phyloP scores from a whole-genome alignment of 2,888 invertebrate species.

The Eucriotettix oculatus region DNA sequence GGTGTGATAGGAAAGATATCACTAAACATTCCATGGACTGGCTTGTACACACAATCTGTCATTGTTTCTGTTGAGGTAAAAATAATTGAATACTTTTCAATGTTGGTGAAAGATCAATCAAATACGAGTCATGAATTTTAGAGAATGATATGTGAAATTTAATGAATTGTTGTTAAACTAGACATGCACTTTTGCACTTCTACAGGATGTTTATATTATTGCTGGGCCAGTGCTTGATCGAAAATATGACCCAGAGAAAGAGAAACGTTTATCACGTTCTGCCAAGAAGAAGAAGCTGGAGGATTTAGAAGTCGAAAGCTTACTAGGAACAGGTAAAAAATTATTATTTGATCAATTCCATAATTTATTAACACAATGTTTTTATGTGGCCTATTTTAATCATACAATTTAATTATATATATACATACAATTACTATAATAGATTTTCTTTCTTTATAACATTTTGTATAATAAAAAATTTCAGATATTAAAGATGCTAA shows the following conservation, averaged over 20 bases:
- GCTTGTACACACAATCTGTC: constrained; percentile 55
- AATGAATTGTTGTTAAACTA: background rate
- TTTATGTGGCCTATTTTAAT: background rate
- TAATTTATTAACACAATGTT: background rate
- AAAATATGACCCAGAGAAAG: constrained; percentile 53
- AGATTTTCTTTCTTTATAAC: no score
- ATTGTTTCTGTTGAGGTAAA: constrained; percentile 47
- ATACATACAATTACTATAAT: no score
- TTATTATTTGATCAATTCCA: background rate
- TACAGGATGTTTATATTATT: constrained; percentile 49
- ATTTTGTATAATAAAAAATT: no score
- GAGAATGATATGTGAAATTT: no score
- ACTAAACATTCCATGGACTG: constrained; percentile 63
- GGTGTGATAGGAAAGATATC: constrained; percentile 61
- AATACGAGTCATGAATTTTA: no score
- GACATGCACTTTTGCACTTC: background rate
- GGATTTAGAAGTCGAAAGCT: constrained; percentile 41
- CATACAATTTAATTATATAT: no score
- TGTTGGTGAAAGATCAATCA: no score
- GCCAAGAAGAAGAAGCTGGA: constrained; percentile 53
- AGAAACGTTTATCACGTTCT: constrained; percentile 52
- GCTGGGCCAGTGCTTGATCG: constrained; percentile 55
- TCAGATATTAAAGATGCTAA: no score
- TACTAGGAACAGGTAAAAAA: constrained; percentile 26
- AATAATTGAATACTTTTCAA: background rate